Conservation (phyloP, 2,888 invertebrate species). For the Corythucha ciliata region DNA sequence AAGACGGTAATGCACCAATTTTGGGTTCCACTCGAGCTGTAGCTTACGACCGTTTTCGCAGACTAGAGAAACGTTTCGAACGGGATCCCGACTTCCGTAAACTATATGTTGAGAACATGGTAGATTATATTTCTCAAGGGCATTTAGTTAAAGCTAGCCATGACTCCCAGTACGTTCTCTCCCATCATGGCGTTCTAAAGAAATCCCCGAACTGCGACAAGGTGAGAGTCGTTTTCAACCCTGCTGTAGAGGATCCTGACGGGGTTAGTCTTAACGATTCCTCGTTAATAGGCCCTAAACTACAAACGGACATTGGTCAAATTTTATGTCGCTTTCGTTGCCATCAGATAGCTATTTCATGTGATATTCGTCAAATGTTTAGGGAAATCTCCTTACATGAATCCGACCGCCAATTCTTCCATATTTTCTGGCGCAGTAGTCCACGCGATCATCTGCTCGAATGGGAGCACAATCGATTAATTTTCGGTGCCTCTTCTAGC, state of each 20-base stretch:
- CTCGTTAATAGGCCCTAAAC: slow-evolving; percentile 18
- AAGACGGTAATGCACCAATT: neutral
- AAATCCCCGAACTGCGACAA: neutral
- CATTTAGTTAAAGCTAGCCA: slow-evolving; percentile 4
- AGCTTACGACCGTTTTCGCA: slow-evolving; percentile 1
- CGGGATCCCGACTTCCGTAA: neutral
- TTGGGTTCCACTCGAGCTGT: slow-evolving; percentile 1
- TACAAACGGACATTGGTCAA: slow-evolving; percentile 11
- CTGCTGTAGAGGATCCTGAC: neutral
- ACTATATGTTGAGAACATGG: slow-evolving; percentile 11
- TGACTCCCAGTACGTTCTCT: slow-evolving; percentile 15
- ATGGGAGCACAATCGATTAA: no score
- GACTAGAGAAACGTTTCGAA: slow-evolving; percentile 14
- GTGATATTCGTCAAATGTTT: slow-evolving; percentile 7
- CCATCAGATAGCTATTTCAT: neutral
- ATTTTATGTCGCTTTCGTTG: slow-evolving; percentile 3
- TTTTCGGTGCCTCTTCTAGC: no score
- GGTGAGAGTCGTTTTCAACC: slow-evolving; percentile 19
- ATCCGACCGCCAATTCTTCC: no score
- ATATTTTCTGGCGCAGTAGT: no score
- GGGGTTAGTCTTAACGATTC: slow-evolving; percentile 8
- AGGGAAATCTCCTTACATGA: slow-evolving; percentile 1
- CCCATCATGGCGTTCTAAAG: slow-evolving; percentile 23
- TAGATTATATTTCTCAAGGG: slow-evolving; percentile 16
- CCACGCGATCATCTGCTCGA: no score